Conservation (phyloP, 92 coral and sea anemone genomes). For the Anthopleura xanthogrammica region DNA sequence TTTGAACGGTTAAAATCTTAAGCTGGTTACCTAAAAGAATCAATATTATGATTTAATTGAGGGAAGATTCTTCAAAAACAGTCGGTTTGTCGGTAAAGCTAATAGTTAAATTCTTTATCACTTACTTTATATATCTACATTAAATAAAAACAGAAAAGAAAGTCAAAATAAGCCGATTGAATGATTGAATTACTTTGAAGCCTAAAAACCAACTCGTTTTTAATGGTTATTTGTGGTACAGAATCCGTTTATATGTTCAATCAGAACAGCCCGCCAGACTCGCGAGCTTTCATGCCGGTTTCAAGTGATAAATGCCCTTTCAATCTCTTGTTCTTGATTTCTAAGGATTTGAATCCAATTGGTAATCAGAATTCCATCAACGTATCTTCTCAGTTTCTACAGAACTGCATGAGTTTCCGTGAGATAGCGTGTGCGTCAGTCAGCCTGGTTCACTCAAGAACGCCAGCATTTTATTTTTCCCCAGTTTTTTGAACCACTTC, state of each 20-base stretch:
- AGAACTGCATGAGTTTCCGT: too few relatives aligned
- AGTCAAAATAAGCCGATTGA: constrained; percentile 1
- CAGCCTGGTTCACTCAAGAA: too few relatives aligned
- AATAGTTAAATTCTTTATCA: constrained; percentile 2
- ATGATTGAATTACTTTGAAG: constrained; percentile 1
- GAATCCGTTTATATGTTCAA: not conserved
- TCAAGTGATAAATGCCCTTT: constrained; percentile 1
- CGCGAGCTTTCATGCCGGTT: not conserved
- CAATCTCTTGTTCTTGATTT: not conserved
- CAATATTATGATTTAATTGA: constrained; percentile 4
- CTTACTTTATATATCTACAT: not conserved
- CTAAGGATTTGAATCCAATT: not conserved
- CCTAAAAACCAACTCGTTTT: not conserved
- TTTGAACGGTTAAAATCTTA: not conserved
- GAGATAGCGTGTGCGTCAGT: too few relatives aligned
- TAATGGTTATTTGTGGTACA: not conserved
- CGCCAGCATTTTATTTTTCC: too few relatives aligned
- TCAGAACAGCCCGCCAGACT: not conserved
- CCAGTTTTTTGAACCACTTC: not conserved
- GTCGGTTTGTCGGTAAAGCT: constrained; percentile 7
- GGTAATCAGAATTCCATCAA: not conserved
- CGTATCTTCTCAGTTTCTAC: not conserved
- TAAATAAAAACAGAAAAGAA: not conserved
- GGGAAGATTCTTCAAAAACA: not conserved
- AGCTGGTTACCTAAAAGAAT: not conserved